Base-by-base conservation (phyloP, 2,888 invertebrate genomes). In the Holacanthella duospinosa region DNA sequence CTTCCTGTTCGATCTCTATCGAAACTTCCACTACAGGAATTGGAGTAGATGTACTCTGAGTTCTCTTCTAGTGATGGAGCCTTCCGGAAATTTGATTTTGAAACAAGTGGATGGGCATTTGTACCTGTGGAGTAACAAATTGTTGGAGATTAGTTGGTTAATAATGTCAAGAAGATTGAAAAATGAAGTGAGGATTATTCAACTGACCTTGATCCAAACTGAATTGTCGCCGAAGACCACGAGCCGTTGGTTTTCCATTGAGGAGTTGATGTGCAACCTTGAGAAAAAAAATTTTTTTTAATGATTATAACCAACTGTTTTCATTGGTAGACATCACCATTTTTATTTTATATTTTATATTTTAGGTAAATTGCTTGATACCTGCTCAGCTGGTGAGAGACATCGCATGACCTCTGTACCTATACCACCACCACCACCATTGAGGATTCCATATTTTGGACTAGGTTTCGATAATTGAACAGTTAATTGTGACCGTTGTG, bases 131-230 rank as follows among this genome's bases (percentile, higher is more conserved):
- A n/a, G n/a, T n/a, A n/a, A n/a, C n/a, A n/a, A n/a, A n/a, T n/a
- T n/a, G n/a, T n/a, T n/a, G n/a, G n/a, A n/a, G n/a, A n/a, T n/a
- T n/a, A n/a, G n/a, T n/a, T n/a, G n/a, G n/a, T n/a, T n/a, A n/a
- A n/a, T n/a, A n/a, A n/a, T n/a, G n/a, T n/a, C n/a, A n/a, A n/a
- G n/a, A n/a, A n/a, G n/a, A n/a, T n/a, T n/a, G n/a, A n/a, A n/a
- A n/a, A n/a, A n/a, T n/a, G n/a, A n/a, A n/a, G n/a, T n/a, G n/a
- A n/a, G n/a, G n/a, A n/a, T n/a, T n/a, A n/a, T n/a, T n/a, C n/a
- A n/a, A n/a, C n/a, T n/a, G n/a, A 25, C 85, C 82, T 26, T 85
- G 81, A 75, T 86, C 86, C 62, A 86, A 77, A 75, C 86, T 86
- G 74, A 85, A 86, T 76, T 86, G 86, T 54, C 86, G 79, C 54